These are phyloP conservation scores for Heterodera schachtii DNA, from an alignment of 1,140 invertebrate species.

Conservation along the genomic window DNA sequence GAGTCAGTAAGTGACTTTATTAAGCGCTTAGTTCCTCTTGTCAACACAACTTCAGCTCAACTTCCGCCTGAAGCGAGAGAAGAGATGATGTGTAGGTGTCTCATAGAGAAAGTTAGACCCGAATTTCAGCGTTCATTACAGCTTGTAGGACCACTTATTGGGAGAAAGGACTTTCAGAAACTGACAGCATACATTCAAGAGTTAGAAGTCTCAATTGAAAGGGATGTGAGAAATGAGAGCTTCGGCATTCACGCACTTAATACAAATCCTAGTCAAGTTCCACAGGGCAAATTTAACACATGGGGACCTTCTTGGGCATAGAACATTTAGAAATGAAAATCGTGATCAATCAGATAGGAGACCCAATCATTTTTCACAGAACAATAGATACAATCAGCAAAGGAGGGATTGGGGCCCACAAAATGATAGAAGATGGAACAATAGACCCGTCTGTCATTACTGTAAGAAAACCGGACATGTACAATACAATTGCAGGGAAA, in stretches of 20 bases:
- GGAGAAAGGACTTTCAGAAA: too few relatives aligned
- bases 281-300: background rate
- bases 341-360: too few relatives aligned
- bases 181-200: too few relatives aligned
- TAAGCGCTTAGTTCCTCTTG: background rate
- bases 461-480: background rate
- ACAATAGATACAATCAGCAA: background rate
- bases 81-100: background rate
- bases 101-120: constrained; percentile 6
- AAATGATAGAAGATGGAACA: background rate
- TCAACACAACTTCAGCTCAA: background rate
- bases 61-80: background rate
- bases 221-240: background rate
- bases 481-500: background rate
- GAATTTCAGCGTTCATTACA: constrained; percentile 5
- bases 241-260: background rate
- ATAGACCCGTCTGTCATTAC: background rate
- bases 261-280: background rate
- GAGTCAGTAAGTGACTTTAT: background rate
- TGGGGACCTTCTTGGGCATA: background rate
- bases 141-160: background rate
- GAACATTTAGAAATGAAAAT: background rate
- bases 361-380: background rate
- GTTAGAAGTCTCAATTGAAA: background rate
- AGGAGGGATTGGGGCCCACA: background rate